These are phyloP conservation scores for Melangyna quadrimaculata DNA, from an alignment of 2,888 invertebrate species.

Conservation along the genomic window DNA sequence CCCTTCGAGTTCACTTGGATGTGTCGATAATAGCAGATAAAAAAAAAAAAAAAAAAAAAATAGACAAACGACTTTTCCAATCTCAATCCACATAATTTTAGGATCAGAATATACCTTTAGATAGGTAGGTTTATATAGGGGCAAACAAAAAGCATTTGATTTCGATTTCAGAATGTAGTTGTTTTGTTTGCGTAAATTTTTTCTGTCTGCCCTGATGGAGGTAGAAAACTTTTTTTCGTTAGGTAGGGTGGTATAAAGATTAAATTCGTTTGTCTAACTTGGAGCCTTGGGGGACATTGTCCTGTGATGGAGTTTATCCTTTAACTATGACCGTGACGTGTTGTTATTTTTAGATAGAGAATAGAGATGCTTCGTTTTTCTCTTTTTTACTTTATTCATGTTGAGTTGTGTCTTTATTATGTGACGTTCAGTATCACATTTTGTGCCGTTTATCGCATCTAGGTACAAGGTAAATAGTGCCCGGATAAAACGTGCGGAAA, in stretches of 20 bases:
- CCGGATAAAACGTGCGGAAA: conserved; percentile 45
- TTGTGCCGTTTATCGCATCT: background rate
- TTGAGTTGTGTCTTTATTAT: background rate
- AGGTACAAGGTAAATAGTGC: conserved; percentile 18
- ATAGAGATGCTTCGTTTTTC: background rate
- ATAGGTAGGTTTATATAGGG: too few species aligned
- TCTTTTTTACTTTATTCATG: background rate
- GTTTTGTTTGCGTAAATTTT: background rate
- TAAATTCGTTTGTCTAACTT: conserved; percentile 53
- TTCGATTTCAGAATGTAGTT: conserved; percentile 24
- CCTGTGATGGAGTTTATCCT: background rate
- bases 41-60: background rate
- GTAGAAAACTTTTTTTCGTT: background rate
- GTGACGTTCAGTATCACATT: conserved; percentile 1
- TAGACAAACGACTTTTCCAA: conserved; percentile 33
- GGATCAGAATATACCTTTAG: background rate
- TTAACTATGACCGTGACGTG: conserved; percentile 17
- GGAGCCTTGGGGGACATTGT: background rate
- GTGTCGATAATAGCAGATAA: conserved; percentile 37
- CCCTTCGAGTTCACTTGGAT: background rate
- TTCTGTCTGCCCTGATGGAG: background rate
- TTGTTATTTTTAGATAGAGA: conserved; percentile 12
- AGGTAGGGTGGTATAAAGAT: conserved; percentile 8
- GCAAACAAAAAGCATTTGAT: conserved; percentile 45
- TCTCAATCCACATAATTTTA: conserved; percentile 12